phyloP scores from a whole-genome alignment of 2,888 invertebrate species.

The Platerodrilus igneus region DNA sequence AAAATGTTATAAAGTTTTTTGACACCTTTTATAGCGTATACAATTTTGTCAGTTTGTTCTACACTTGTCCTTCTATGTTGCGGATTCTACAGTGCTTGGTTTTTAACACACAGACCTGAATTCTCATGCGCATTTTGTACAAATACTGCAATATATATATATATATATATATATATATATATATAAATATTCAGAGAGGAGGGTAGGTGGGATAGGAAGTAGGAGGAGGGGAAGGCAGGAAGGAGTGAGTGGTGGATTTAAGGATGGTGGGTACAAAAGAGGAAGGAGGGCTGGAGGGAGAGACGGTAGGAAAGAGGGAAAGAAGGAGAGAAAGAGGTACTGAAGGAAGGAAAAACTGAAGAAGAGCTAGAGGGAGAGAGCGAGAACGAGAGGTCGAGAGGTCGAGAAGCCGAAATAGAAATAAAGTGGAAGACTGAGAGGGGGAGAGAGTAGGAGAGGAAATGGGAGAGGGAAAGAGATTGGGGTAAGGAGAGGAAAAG shows the following conservation, averaged over 20 bases:
- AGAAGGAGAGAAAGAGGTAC: not conserved
- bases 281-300: not conserved
- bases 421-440: not conserved
- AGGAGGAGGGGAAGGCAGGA: not conserved
- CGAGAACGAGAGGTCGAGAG: not conserved
- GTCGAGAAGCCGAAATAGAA: not conserved
- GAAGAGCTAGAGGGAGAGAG: not conserved
- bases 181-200: no score
- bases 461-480: not conserved
- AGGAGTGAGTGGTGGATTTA: not conserved
- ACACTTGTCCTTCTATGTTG: no score
- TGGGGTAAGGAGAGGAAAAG: not conserved
- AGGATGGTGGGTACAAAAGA: not conserved
- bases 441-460: conserved; percentile 1
- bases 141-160: no score
- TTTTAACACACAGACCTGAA: no score
- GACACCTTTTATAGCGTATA: no score
- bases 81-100: no score
- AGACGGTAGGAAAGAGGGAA: not conserved
- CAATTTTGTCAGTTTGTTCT: no score
- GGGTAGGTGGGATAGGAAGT: not conserved
- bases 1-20: no score
- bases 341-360: not conserved
- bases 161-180: no score
- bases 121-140: no score